Conservation (phyloP, 2,113 vertebrate genomes). For the Dromaius novaehollandiae region DNA sequence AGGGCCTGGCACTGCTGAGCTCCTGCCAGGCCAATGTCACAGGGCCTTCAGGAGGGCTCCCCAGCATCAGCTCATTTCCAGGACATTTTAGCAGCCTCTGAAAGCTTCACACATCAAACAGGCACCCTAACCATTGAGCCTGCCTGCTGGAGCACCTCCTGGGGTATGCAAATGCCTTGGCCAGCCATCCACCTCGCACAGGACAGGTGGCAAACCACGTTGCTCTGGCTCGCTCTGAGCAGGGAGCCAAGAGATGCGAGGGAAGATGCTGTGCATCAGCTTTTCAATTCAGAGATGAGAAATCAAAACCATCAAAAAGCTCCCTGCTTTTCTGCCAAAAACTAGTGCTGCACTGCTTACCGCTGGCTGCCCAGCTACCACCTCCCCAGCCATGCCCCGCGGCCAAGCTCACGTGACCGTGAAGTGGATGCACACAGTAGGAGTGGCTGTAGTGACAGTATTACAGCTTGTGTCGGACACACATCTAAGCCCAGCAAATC, state of each 20-base stretch:
- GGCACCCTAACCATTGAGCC: background rate
- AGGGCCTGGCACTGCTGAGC: background rate
- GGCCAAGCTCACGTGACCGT: background rate
- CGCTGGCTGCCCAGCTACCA: background rate
- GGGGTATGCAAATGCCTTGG: background rate
- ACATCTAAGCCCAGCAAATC: slow-evolving; percentile 49
- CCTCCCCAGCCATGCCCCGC: background rate
- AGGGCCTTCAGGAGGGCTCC: background rate
- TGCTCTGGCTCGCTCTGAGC: background rate
- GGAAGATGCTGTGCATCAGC: rapidly evolving
- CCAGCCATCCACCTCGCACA: background rate
- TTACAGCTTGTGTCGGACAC: slow-evolving; percentile 34
- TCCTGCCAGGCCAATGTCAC: background rate
- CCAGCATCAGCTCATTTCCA: background rate
- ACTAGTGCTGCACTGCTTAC: rapidly evolving
- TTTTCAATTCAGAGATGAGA: background rate
- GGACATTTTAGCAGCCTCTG: background rate
- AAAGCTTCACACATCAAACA: background rate
- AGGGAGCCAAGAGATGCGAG: background rate
- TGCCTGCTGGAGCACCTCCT: background rate
- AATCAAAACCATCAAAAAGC: background rate
- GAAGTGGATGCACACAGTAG: slow-evolving; percentile 52
- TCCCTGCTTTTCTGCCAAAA: background rate
- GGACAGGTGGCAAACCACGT: background rate
- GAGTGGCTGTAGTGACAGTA: slow-evolving; percentile 56